A percentile compares a stretch with the other conserved stretches of the same genome.
These are phyloP conservation scores for Semnornis frantzii DNA, from an alignment of 2,113 vertebrate genomes.

Conservation along the genomic window DNA sequence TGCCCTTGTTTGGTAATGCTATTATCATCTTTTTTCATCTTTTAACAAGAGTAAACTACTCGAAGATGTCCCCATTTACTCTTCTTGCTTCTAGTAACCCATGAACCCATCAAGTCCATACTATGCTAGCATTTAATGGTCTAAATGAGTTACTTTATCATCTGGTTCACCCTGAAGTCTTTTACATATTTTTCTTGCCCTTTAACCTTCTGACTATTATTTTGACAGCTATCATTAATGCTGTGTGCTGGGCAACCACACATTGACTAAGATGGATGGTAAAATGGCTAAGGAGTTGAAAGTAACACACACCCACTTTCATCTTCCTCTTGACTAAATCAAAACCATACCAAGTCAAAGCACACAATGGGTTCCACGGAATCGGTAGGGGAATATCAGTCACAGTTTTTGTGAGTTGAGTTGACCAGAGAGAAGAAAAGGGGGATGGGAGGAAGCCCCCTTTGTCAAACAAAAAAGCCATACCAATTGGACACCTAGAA, in stretches of 20 bases:
- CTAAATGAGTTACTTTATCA: slow-evolving; percentile 83
- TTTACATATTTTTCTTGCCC: slow-evolving; percentile 86
- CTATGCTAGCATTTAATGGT: slow-evolving; percentile 75
- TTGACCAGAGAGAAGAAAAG: not conserved
- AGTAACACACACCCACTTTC: slow-evolving; percentile 79
- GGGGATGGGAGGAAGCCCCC: not conserved
- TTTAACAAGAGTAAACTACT: slow-evolving; percentile 88
- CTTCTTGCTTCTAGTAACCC: slow-evolving; percentile 80
- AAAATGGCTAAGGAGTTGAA: slow-evolving; percentile 76
- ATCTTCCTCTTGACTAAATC: slow-evolving; percentile 83
- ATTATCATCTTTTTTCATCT: slow-evolving; percentile 85
- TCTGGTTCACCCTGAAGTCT: slow-evolving; percentile 81
- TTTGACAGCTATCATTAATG: slow-evolving; percentile 81
- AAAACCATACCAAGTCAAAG: slow-evolving; percentile 80
- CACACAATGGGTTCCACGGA: slow-evolving; percentile 68
- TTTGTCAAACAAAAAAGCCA: slow-evolving; percentile 45
- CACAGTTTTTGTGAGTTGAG: slow-evolving; percentile 68
- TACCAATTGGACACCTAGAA: slow-evolving; percentile 32
- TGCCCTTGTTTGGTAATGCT: slow-evolving; percentile 83
- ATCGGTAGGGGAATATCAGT: slow-evolving; percentile 70
- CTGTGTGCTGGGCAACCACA: slow-evolving; percentile 75
- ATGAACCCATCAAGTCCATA: slow-evolving; percentile 76
- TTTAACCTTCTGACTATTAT: slow-evolving; percentile 84
- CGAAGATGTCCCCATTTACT: slow-evolving; percentile 87
- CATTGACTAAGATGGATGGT: slow-evolving; percentile 81